Conservation (phyloP, 2,888 invertebrate species). For the Malthinus flaveolus region DNA sequence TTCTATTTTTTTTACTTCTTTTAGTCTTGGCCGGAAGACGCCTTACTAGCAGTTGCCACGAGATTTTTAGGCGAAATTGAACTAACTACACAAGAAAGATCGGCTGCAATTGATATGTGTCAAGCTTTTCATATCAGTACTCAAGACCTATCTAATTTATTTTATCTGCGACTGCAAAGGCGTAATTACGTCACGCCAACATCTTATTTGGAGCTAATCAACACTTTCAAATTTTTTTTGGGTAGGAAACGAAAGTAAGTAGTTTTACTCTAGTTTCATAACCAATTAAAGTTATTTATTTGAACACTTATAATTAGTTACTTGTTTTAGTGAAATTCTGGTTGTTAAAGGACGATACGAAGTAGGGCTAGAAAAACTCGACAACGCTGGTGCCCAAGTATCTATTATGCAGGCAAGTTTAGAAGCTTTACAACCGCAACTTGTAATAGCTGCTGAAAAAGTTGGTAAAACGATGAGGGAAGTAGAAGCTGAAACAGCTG, state of each 20-base stretch:
- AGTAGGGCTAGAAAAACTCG: slow-evolving; percentile 84
- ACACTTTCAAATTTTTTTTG: slow-evolving; percentile 82
- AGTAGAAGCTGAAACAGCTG: slow-evolving; percentile 85
- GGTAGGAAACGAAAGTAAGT: slow-evolving; percentile 73
- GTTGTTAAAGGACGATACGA: slow-evolving; percentile 76
- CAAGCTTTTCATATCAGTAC: slow-evolving; percentile 88
- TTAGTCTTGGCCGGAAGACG: slow-evolving; percentile 92
- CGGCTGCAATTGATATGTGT: slow-evolving; percentile 84
- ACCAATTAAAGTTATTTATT: too few species aligned
- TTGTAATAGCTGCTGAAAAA: slow-evolving; percentile 83
- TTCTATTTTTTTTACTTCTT: slow-evolving; percentile 7
- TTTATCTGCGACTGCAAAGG: slow-evolving; percentile 67
- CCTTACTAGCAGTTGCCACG: slow-evolving; percentile 84
- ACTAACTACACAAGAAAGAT: slow-evolving; percentile 71
- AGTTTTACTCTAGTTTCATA: neutral
- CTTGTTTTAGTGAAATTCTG: slow-evolving; percentile 64
- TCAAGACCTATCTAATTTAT: slow-evolving; percentile 69
- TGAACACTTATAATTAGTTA: neutral
- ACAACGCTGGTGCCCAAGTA: slow-evolving; percentile 79
- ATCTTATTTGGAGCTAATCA: slow-evolving; percentile 89
- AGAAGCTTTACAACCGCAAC: slow-evolving; percentile 82
- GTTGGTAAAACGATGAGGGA: slow-evolving; percentile 85
- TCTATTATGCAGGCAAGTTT: slow-evolving; percentile 81
- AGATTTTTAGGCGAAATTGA: slow-evolving; percentile 81
- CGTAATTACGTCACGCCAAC: slow-evolving; percentile 92